Conservation (phyloP, 2,797 vertebrate species). For the Chromobotia macracanthus region DNA sequence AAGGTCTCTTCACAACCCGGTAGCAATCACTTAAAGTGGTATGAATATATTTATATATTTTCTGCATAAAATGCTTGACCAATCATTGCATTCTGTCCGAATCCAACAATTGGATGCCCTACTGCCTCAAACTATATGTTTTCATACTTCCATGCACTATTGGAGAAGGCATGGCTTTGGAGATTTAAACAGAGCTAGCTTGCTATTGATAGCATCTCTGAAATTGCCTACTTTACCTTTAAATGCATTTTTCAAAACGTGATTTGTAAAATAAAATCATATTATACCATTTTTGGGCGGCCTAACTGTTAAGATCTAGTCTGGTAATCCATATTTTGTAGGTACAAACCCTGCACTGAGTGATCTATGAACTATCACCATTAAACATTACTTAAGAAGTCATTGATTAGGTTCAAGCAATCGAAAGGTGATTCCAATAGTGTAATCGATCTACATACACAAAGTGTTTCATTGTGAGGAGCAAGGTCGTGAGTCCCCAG, state of each 20-base stretch:
- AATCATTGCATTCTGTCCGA: too few relatives aligned
- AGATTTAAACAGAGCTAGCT: too few relatives aligned
- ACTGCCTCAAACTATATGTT: too few relatives aligned
- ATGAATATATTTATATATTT: too few relatives aligned
- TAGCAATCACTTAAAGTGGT: too few relatives aligned
- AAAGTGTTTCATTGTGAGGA: slow-evolving; percentile 2
- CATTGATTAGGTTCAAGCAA: background rate
- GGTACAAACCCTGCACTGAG: background rate
- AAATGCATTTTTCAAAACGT: background rate
- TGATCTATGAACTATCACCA: slow-evolving; percentile 3
- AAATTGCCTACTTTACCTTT: too few relatives aligned
- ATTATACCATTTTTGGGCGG: background rate
- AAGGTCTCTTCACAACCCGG: too few relatives aligned
- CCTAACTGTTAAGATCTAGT: background rate
- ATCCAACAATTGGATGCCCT: too few relatives aligned
- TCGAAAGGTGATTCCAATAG: slow-evolving; percentile 5
- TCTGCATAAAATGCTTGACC: too few relatives aligned
- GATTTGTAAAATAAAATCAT: background rate
- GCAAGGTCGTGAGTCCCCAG: background rate
- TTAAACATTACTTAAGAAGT: background rate
- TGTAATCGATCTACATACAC: background rate
- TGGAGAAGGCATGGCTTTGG: too few relatives aligned
- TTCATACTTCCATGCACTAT: too few relatives aligned
- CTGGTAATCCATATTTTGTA: slow-evolving; percentile 11
- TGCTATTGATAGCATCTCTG: too few relatives aligned